Percentiles rank a stretch among this genome's conserved stretches.
Evolutionary conservation across 2,797 vertebrate species (phyloP).

Genomic region (Sebastes kiyomatsui): DNA sequence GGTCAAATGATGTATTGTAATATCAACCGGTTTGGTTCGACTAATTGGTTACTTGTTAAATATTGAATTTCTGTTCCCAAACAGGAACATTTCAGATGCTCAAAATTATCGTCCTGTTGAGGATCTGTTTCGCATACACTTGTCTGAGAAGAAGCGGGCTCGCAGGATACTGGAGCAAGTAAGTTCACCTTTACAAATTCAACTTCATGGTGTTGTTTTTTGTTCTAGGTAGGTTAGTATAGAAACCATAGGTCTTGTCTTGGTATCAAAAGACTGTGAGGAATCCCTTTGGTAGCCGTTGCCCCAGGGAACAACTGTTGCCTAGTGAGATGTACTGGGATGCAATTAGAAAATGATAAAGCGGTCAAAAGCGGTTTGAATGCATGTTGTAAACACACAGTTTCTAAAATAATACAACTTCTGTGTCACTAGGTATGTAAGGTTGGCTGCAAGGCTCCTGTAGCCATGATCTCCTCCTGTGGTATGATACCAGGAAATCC

Average conservation of each 20-base stretch:
- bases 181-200: constrained; percentile 3
- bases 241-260: neutral
- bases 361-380: too few relatives aligned
- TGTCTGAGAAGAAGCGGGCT: constrained; percentile 95
- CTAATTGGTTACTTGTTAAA: neutral
- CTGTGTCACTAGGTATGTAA: constrained; percentile 89
- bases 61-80: neutral
- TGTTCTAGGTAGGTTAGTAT: neutral
- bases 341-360: neutral
- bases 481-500: constrained; percentile 98
- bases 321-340: neutral
- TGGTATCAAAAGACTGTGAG: neutral
- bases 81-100: constrained; percentile 96
- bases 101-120: constrained; percentile 96
- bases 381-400: neutral
- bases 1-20: neutral
- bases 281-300: neutral
- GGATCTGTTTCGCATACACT: constrained; percentile 93
- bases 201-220: neutral
- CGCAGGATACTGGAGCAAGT: constrained; percentile 97
- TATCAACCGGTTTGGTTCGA: neutral
- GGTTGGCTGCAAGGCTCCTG: constrained; percentile 96
- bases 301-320: neutral
- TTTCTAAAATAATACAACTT: neutral
- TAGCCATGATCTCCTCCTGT: constrained; percentile 98